Conservation (phyloP, 2,113 vertebrate species). For the Kryptolebias marmoratus region DNA sequence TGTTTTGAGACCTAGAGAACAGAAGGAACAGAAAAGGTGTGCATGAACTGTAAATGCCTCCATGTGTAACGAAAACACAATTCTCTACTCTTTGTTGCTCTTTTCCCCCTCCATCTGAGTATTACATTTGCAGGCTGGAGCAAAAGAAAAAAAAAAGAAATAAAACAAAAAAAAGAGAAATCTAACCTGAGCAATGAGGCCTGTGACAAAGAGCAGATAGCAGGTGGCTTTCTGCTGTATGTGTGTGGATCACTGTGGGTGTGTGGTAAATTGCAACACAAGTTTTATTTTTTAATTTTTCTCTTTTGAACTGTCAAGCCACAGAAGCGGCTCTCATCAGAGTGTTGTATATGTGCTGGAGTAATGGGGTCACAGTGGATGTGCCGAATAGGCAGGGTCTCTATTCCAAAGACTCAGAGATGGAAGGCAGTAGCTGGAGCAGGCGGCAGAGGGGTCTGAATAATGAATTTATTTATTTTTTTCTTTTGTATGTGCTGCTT, state of each 20-base stretch:
- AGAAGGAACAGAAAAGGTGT: not conserved
- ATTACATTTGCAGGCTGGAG: not conserved
- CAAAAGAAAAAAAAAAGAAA: not conserved
- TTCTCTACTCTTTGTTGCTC: not conserved
- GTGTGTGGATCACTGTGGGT: slow-evolving; percentile 3
- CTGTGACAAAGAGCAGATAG: slow-evolving; percentile 23
- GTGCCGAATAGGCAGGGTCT: slow-evolving; percentile 55
- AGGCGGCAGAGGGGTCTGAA: slow-evolving; percentile 57
- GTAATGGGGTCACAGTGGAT: slow-evolving; percentile 74
- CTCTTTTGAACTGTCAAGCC: slow-evolving; percentile 34
- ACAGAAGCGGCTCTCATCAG: slow-evolving; percentile 57
- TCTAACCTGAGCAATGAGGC: slow-evolving; percentile 34
- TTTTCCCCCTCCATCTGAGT: not conserved
- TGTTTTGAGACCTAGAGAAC: not conserved
- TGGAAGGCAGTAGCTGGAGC: slow-evolving; percentile 58
- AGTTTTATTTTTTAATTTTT: slow-evolving; percentile 38
- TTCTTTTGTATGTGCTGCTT: slow-evolving; percentile 65
- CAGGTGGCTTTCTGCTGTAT: slow-evolving; percentile 5
- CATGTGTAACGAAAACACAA: not conserved
- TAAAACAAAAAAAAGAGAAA: not conserved
- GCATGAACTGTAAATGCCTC: not conserved
- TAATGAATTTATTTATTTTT: slow-evolving; percentile 75
- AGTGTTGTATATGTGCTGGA: slow-evolving; percentile 55
- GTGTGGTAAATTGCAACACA: slow-evolving; percentile 32
- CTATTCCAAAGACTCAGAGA: slow-evolving; percentile 65